Evolutionary conservation across 2,113 vertebrate species (phyloP), one percentile per base, ranked within the genome.

Genomic region (Phaethon lepturus): DNA sequence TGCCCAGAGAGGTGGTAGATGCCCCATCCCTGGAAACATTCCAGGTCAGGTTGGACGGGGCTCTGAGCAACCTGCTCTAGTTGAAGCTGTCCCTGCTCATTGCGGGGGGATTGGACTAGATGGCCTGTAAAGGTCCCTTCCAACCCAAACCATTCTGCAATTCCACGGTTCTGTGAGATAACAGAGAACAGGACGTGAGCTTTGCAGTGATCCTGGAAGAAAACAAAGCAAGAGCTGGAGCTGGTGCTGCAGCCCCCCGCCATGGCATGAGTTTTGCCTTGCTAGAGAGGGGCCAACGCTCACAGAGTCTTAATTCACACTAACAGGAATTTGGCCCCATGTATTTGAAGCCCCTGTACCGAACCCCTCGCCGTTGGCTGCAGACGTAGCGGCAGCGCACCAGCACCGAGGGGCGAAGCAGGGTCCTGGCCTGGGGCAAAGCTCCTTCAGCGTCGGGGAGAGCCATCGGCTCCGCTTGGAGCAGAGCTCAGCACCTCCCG

Each of bases 401-500:
- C 4, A 1, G 22, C 13, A 72, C 7, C 0, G 1, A 69, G 44
- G 50, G 56, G 13, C 60, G 68, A 75, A 53, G 69, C n/a, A 44
- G 45, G 18, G 47, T 44, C 63, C 55, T 40, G 28, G 28, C 56
- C 58, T 29, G 64, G 52, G 40, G n/a, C 33, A 63, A 67, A 78
- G 47, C 60, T 88, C 66, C 35, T 56, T 50, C 26, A 40, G 42
- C 2, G 5, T 3, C 2, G 1, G 29, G 50, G 52, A 64, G 25
- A 10, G 16, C 9, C 33, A 20, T 10, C 1, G 0, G 49, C 33
- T 60, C 38, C 0, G 2, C 25, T 44, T 38, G 26, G 64, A 77
- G 45, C 19, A 25, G 60, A 56, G 49, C 63, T 80, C 74, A 85
- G 67, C 58, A 47, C 58, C 84, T 64, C 49, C 17, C 89, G 18